phyloP scores from a whole-genome alignment of 2,888 invertebrate genomes.

The Drosophila mimetica region DNA sequence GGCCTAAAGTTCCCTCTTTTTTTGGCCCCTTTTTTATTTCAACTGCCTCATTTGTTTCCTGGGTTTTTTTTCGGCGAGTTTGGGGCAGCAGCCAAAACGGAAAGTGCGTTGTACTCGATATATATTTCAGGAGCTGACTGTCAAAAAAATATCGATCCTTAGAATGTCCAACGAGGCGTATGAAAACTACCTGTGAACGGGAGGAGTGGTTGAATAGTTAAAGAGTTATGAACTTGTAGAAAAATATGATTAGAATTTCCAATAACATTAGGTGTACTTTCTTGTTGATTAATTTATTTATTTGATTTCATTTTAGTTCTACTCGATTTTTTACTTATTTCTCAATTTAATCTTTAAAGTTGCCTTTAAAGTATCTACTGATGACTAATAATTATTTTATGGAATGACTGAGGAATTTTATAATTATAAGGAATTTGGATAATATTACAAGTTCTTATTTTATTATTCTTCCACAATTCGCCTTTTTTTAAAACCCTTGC shows the following conservation, averaged over 20 bases:
- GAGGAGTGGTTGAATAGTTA: neutral
- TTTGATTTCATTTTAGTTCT: too few species aligned
- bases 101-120: slow-evolving; percentile 74
- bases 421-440: too few species aligned
- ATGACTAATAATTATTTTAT: too few species aligned
- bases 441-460: too few species aligned
- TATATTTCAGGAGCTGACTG: slow-evolving; percentile 10
- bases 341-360: too few species aligned
- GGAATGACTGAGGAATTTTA: too few species aligned
- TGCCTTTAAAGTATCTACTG: too few species aligned
- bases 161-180: slow-evolving; percentile 6
- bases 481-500: too few species aligned
- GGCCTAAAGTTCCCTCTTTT: slow-evolving; percentile 59
- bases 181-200: neutral
- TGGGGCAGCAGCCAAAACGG: slow-evolving; percentile 62
- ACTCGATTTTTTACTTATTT: too few species aligned
- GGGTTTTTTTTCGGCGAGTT: slow-evolving; percentile 12
- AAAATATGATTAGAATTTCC: neutral
- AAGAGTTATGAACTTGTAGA: neutral
- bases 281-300: too few species aligned
- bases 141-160: slow-evolving; percentile 30
- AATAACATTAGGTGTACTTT: too few species aligned
- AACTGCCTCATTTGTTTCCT: slow-evolving; percentile 40
- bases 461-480: too few species aligned
- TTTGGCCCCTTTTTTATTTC: slow-evolving; percentile 17